phyloP scores from a whole-genome alignment of 1,140 invertebrate genomes.

The Drosophila arawakana region DNA sequence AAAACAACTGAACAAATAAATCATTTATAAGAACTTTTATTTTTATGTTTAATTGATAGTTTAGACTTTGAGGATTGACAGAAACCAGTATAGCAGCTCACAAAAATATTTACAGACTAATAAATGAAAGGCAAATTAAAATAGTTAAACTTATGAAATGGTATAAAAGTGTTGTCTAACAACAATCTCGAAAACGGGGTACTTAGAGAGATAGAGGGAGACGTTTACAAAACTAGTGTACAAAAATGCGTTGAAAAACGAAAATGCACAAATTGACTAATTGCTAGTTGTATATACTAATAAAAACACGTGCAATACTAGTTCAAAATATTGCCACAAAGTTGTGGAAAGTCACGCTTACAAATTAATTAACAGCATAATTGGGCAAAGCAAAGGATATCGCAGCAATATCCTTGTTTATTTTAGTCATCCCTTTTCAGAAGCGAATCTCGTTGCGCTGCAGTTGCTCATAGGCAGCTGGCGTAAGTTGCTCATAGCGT shows the following conservation, averaged over 20 bases:
- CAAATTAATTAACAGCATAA: conserved; percentile 79
- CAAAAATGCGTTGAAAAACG: conserved; percentile 27
- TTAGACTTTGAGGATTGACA: conserved; percentile 7
- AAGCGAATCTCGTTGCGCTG: conserved; percentile 69
- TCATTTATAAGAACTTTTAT: conserved; percentile 30
- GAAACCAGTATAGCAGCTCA: conserved; percentile 23
- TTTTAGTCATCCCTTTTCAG: conserved; percentile 20
- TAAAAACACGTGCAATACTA: conserved; percentile 32
- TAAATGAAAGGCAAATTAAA: conserved; percentile 3
- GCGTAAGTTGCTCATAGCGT: conserved; percentile 86
- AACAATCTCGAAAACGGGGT: conserved; percentile 9
- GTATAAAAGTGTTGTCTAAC: conserved; percentile 33
- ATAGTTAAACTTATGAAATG: conserved; percentile 12
- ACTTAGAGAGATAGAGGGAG: conserved; percentile 14
- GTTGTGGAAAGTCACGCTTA: conserved; percentile 45
- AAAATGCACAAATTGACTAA: conserved; percentile 45
- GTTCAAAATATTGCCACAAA: conserved; percentile 6
- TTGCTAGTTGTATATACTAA: conserved; percentile 24
- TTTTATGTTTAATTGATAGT: conserved; percentile 18
- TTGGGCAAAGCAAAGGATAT: conserved; percentile 17
- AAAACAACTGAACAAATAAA: conserved; percentile 6
- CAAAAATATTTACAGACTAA: conserved; percentile 1
- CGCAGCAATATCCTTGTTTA: too few relatives aligned
- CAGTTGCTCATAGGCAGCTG: conserved; percentile 87
- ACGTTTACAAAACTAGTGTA: conserved; percentile 23